Percentiles rank a stretch among this genome's conserved stretches.
Evolutionary conservation across 1,140 invertebrate genomes (phyloP).

Genomic region (Brachionus rubens): DNA sequence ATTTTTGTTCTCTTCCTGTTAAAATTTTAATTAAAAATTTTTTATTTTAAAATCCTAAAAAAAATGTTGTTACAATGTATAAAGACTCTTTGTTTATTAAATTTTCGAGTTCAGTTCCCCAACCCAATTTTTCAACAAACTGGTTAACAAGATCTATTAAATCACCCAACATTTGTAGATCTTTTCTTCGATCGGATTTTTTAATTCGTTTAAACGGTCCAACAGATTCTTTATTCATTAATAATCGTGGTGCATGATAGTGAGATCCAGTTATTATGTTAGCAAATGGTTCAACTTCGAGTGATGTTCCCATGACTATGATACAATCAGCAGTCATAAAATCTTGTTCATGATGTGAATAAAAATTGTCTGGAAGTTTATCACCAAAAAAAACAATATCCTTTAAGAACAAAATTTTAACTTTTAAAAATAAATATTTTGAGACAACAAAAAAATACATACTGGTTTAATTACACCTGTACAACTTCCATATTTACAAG

Average conservation of each 20-base stretch:
- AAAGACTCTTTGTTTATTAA: not conserved
- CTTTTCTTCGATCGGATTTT: not conserved
- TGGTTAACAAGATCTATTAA: not conserved
- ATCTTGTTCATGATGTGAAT: slow-evolving; percentile 74
- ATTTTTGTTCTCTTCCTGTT: slow-evolving; percentile 1
- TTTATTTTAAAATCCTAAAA: not conserved
- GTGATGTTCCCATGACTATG: slow-evolving; percentile 82
- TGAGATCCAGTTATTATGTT: not conserved
- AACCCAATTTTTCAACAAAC: slow-evolving; percentile 29
- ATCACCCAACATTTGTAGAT: slow-evolving; percentile 32
- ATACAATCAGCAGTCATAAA: slow-evolving; percentile 79
- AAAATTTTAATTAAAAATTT: not conserved
- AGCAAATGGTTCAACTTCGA: slow-evolving; percentile 54
- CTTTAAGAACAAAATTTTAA: slow-evolving; percentile 71
- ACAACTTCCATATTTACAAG: slow-evolving; percentile 23
- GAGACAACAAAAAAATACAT: too few species aligned
- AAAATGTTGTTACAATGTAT: slow-evolving; percentile 30
- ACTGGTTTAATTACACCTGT: slow-evolving; percentile 27
- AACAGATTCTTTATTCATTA: slow-evolving; percentile 36
- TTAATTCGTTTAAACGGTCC: slow-evolving; percentile 19
- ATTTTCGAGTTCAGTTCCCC: slow-evolving; percentile 9
- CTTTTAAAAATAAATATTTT: too few species aligned
- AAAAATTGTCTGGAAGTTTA: slow-evolving; percentile 78
- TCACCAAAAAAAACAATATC: slow-evolving; percentile 94
- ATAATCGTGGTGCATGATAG: slow-evolving; percentile 9